Evolutionary conservation across 2,797 vertebrate species (phyloP).

Genomic region (Chiloscyllium punctatum): DNA sequence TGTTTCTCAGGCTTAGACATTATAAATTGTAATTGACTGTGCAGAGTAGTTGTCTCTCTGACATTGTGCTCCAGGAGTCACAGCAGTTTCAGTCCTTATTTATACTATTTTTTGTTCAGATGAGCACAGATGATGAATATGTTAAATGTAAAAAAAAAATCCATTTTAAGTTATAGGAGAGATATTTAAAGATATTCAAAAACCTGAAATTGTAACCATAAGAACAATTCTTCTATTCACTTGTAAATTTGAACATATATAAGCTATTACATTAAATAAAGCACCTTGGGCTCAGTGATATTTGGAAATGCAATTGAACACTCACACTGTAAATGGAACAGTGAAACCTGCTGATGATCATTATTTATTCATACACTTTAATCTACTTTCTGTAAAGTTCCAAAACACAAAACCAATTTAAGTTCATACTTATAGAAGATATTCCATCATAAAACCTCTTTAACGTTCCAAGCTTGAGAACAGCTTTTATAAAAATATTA

Average conservation of each 20-base stretch:
- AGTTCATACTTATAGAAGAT: background rate
- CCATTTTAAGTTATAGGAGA: background rate
- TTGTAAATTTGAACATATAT: background rate
- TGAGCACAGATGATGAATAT: conserved; percentile 20
- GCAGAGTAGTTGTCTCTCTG: background rate
- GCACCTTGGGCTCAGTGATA: background rate
- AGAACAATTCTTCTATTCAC: background rate
- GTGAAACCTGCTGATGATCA: conserved; percentile 3
- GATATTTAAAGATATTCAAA: background rate
- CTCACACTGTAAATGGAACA: background rate
- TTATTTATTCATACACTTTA: background rate
- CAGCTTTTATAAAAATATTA: background rate
- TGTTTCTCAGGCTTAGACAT: background rate
- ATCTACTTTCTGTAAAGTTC: background rate
- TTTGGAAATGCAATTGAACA: conserved; percentile 3
- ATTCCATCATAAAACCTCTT: conserved; percentile 7
- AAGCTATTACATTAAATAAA: conserved; percentile 6
- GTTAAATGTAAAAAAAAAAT: conserved; percentile 8
- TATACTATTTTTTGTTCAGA: background rate
- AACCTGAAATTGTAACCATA: background rate
- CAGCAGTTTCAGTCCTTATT: background rate
- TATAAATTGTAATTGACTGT: background rate
- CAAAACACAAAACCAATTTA: conserved; percentile 6
- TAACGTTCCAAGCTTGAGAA: background rate
- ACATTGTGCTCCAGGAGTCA: conserved; percentile 10